Base-by-base conservation (phyloP, 2,888 invertebrate species). In the Caenorhabditis imperialis region DNA sequence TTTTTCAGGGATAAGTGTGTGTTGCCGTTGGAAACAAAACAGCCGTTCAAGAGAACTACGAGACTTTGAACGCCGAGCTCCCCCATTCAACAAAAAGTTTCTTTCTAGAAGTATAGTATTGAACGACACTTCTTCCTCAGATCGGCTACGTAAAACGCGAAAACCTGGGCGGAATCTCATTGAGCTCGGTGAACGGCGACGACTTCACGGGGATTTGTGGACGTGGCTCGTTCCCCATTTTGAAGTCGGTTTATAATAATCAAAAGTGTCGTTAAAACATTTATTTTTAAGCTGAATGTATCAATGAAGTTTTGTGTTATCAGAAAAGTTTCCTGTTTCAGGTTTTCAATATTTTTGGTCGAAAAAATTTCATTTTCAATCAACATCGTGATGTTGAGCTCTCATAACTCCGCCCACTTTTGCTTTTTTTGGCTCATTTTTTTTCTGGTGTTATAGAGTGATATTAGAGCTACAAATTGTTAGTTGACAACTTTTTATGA, bases 161-260 rank as follows among this genome's bases (percentile, higher is more conserved):
- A 42, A 8, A 57, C 10, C 57, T 75, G 5, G 62, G 51, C 10
- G 75, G 75, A 10, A 47, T 75, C 18, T 40, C 45, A 4, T 7
- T 75, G 47, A 60, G 42, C 18, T 38, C 58, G 10, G 51, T 75
- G 35, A 75, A 69, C 30, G 69, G 63, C 16, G 75, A 75, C 27
- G 70, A 75, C 54, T 70, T 54, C 40, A 58, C 53, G 7, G 75
- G 75, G 35, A 70, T 75, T 14, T 75, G 75, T 30, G 75, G 75
- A 4, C 42, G 50, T 7, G 75, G 75, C 18, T 70, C 69, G 2
- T 75, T 75, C 63, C 75, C 75, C 12, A 58, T 75, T 48, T 58
- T 75, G n/a, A 75, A 75, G 47, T 70, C 70, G 1, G 8, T 75
- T 16, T 70, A 70, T n/a, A 14, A 18, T 2, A 48, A 22, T 16